A percentile compares a stretch with the other conserved stretches of the same genome.
Evolutionary conservation across 2,113 vertebrate genomes (phyloP).

Genomic region (Mugil cephalus): DNA sequence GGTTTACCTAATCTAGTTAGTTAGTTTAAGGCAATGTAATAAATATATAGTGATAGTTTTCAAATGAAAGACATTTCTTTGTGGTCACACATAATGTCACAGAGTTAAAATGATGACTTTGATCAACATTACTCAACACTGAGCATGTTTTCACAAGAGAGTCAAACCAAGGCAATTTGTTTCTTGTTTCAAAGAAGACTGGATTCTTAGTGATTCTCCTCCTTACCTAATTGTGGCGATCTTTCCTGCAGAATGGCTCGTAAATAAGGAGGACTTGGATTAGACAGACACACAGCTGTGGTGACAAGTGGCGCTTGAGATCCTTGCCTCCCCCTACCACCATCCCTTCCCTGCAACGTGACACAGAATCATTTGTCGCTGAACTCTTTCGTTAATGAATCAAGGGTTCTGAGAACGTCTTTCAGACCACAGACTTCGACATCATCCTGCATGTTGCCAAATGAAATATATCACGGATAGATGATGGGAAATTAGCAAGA

Average conservation of each 20-base stretch:
- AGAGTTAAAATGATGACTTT: background rate
- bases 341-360: constrained; percentile 10
- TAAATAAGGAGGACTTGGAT: constrained; percentile 51
- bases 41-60: too few species aligned
- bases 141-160: constrained; percentile 45
- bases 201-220: constrained; percentile 36
- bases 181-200: constrained; percentile 57
- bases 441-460: background rate
- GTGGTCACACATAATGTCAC: background rate
- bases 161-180: constrained; percentile 67
- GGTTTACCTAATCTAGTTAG: too few species aligned
- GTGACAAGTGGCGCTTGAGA: constrained; percentile 62
- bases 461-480: background rate
- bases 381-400: constrained; percentile 13
- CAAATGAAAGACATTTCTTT: too few species aligned
- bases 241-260: constrained; percentile 39
- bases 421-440: background rate
- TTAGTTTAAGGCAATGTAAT: too few species aligned
- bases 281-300: constrained; percentile 70
- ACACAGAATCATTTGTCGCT: constrained; percentile 38
- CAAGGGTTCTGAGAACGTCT: background rate
- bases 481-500: constrained; percentile 10
- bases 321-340: constrained; percentile 48
- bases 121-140: constrained; percentile 18
- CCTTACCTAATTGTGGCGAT: constrained; percentile 35